These are phyloP conservation scores for Patella pellucida DNA, from an alignment of 2,888 invertebrate species.

Conservation along the genomic window DNA sequence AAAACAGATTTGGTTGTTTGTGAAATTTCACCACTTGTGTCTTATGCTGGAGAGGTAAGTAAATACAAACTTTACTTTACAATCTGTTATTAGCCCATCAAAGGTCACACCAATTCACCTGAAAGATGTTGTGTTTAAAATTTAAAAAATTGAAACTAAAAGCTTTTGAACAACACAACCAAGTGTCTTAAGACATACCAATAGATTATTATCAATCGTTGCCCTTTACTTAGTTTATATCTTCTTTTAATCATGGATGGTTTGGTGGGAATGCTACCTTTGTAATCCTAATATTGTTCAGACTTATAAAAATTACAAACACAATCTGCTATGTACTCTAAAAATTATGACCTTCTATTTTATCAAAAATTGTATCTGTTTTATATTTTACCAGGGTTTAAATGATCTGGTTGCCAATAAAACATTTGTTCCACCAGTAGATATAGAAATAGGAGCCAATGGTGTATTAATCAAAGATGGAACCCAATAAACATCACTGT, in stretches of 20 bases:
- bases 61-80: not conserved
- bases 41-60: conserved; percentile 87
- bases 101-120: no score
- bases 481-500: no score
- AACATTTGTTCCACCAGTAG: conserved; percentile 78
- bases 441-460: conserved; percentile 44
- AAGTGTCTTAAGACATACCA: no score
- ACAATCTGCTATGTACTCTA: not conserved
- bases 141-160: no score
- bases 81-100: not conserved
- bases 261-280: no score
- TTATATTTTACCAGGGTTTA: conserved; percentile 74
- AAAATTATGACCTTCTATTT: not conserved
- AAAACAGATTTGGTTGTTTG: conserved; percentile 74
- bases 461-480: not conserved
- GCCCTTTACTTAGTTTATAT: no score
- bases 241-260: no score
- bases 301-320: not conserved
- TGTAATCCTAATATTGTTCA: no score
- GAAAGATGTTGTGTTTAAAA: no score
- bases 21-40: conserved; percentile 92
- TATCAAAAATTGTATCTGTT: conserved; percentile 3
- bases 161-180: no score
- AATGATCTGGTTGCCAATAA: conserved; percentile 78
- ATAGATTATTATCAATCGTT: no score